These are phyloP conservation scores for Dasyprocta punctata DNA, from an alignment of 2,113 vertebrate genomes.

Conservation along the genomic window DNA sequence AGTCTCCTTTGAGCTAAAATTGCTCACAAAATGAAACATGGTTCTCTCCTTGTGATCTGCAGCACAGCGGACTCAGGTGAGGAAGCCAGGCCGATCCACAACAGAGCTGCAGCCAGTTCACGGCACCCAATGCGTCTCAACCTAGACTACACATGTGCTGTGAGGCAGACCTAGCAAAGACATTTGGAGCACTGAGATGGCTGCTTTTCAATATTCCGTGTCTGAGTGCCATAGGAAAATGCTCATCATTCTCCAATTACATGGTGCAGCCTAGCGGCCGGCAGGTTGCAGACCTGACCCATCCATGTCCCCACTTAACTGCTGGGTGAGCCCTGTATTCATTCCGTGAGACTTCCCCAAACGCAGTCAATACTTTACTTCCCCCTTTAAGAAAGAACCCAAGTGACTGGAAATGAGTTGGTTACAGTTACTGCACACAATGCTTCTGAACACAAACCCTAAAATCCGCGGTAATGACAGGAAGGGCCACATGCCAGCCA, in stretches of 20 bases:
- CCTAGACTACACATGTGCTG: background rate
- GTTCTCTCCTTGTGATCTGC: background rate
- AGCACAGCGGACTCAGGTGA: background rate
- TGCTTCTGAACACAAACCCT: background rate
- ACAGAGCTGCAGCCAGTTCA: background rate
- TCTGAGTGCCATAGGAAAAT: background rate
- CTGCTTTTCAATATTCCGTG: background rate
- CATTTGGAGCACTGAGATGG: background rate
- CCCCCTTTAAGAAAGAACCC: background rate
- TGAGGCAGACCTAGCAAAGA: background rate
- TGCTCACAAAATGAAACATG: background rate
- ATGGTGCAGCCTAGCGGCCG: rapidly evolving
- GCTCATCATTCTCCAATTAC: background rate
- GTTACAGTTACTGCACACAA: background rate
- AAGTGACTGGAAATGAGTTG: background rate
- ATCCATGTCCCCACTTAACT: background rate
- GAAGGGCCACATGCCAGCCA: background rate
- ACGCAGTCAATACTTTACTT: background rate
- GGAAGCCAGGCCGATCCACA: background rate
- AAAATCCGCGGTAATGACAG: background rate
- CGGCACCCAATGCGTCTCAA: background rate
- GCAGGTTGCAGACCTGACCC: background rate
- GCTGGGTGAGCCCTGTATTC: background rate
- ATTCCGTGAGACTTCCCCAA: background rate
- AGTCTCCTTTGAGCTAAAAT: background rate